Base-by-base conservation (phyloP, 2,888 invertebrate genomes). In the Drosophila testacea region DNA sequence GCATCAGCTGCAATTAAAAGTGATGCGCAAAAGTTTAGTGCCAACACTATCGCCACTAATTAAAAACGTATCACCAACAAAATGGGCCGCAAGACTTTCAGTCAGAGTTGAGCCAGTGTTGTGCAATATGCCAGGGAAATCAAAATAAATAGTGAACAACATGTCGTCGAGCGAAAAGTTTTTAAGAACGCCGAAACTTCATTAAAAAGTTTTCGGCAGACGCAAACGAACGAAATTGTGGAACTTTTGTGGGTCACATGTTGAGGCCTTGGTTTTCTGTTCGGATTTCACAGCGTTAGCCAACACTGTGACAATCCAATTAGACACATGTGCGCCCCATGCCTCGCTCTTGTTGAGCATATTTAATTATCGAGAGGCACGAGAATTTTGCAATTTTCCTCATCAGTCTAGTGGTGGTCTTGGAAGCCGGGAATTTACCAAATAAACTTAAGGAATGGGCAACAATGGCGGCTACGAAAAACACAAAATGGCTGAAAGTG, bases 401-500 rank as follows among this genome's bases (percentile, higher is more conserved):
- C 83, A 80, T 85, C 78, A 85, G 39, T 9, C 44, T 7, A 41
- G 2, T 28, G 4, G 46, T 22, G 22, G 22, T 10, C 3, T 27
- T n/a, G 11, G 44, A 1, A 44, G 44, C 11, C 3, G 44, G 44
- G 9, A 46, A 36, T 36, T 64, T 47, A 44, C 27, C 44, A 69
- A 72, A 79, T 68, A 73, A 82, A 82, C 83, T 86, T 78, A 62
- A 66, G 69, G 62, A 41, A n/a, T 0, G 47, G 70, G 73, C 63
- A 59, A 72, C 79, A 83, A 81, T 83, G 83, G 83, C 72, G 83
- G 67, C 62, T 72, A 81, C 30, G 30, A 5, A 4, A 7, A 32
- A 77, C 79, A 79, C 79, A 77, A 88, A 85, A 85, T 85, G 85
- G 88, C 75, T 71, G 79, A 88, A 86, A 88, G 87, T 85, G 84